Base-by-base conservation (phyloP, 2,888 invertebrate genomes). In the Meiosimyza platycephala region DNA sequence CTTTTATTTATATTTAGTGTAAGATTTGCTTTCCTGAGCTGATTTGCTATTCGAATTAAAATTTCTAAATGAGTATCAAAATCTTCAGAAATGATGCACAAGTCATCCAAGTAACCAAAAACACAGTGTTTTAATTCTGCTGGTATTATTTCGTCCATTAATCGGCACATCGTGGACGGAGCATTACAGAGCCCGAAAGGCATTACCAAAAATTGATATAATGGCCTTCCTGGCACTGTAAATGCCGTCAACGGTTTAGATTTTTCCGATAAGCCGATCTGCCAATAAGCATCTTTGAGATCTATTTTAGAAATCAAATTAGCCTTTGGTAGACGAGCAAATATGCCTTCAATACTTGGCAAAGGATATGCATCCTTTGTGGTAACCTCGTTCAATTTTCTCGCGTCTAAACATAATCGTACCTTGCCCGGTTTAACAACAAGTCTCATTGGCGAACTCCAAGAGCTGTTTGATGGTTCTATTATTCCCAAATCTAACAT, bases 151-250 rank as follows among this genome's bases (percentile, higher is more conserved):
- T n/a, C 47, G 12, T 63, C 63, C 63, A 63, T 63, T 6, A 63
- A 15, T 3, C 63, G 55, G 47, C 73, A 73, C 68, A 74, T 71
- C 75, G 28, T 28, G 28, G 28, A 28, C 28, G 28, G 28, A 28
- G 28, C 28, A 4, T 28, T 28, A 28, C 28, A 74, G 3, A 72
- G 68, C 13, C 74, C 75, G 54, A 78, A 76, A 12, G 74, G 67
- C 69, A 74, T 74, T 0, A 73, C 74, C 4, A 22, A 48, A 57
- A 72, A 76, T 16, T 74, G 72, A 33, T 74, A 73, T 12, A 77
- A 52, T 11, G 75, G 73, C 22, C 75, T 51, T 4, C 74, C 74
- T 0, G 74, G 75, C 4, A 77, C 72, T 15, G 73, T 74, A 48
- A 74, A 77, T 1, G 73, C 74, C 0, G 75, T 75, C 18, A 71